Base-by-base conservation (phyloP, 2,888 invertebrate genomes). In the Eustalomyia histrio region DNA sequence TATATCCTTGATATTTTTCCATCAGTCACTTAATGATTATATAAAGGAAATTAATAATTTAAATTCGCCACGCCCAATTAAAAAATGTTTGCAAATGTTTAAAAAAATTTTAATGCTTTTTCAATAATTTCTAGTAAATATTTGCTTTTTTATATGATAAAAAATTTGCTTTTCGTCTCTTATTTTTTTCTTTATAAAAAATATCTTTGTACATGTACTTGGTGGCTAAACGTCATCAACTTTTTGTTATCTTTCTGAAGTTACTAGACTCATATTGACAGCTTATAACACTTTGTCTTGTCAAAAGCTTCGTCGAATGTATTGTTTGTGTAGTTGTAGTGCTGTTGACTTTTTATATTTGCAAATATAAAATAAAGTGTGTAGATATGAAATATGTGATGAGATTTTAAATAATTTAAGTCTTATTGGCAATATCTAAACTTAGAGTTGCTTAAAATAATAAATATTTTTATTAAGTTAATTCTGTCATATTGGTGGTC, bases 181-280 rank as follows among this genome's bases (percentile, higher is more conserved):
- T 61, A 33, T 57, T 3, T 74, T 21, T 29, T 53, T 60, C 12
- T 69, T 81, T 81, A 74, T 74, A 39, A 76, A 74, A 73, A 29
- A 60, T 60, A 43, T 3, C 24, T 24, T 24, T 24, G 29, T 29
- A 29, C 29, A 29, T 29, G 24, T 53, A 43, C 14, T 69, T 80
- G 60, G 60, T 80, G 60, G 60, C 73, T 73, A 69, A 80, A 80
- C 80, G 80, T 80, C 80, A 80, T 80, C 80, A 80, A 68, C 72
- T 76, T 73, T 67, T 39, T 39, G 14, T 47, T 43, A 52, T 61
- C 52, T 52, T n/a, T 53, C 6, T 58, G 47, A 39, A 60, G 39
- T 61, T 78, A 76, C 71, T 57, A n/a, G 61, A 6, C 7, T 6
- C 29, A 29, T 69, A 69, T 74, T 79, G 74, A 79, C 74, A 74